Evolutionary conservation across 2,113 vertebrate species (phyloP), one percentile per base, ranked within the genome.

Genomic region (Apodemus sylvaticus): DNA sequence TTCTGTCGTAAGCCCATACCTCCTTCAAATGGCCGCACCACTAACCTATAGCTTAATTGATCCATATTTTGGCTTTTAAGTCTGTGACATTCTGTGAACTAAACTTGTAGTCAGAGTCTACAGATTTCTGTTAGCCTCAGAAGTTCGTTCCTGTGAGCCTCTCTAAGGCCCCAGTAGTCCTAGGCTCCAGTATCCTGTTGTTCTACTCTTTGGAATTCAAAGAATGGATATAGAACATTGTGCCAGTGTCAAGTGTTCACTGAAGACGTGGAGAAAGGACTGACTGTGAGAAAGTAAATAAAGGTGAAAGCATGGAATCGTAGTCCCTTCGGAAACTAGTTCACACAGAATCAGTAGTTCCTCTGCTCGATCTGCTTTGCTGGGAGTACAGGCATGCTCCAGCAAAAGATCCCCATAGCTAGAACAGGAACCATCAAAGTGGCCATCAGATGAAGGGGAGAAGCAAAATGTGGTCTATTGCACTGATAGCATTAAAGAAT

Each of bases 151-250:
- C 70, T 45, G 1, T 4, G 55, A 93, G 53, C 2, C 83, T 78
- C 34, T 34, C 34, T 0, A 2, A 58, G 66, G 82, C 11, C 60
- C 10, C 7, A 1, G 51, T 10, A 82, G 14, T 16, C 34, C 31
- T 7, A 19, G 42, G 34, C 58, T 73, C n/a, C 24, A 62, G 12
- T 26, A 14, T 7, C 79, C 51, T 31, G 31, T 39, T 0, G 0
- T 8, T 3, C 4, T 19, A 42, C 45, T 68, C 13, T 36, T 20
- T 83, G 66, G 53, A 8, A 0, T 13, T 8, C 26, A 17, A 8
- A 39, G 26, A 60, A 51, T 76, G 36, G 34, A 53, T 34, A 0
- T 36, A 42, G 36, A 42, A 36, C 20, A 81, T 76, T 45, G 42
- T 34, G 20, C 12, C 7, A 45, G 11, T 55, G 7, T 8, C n/a